Evolutionary conservation across 2,888 invertebrate species (phyloP), one percentile per base, ranked within the genome.

Genomic region (Drosophila falleni): DNA sequence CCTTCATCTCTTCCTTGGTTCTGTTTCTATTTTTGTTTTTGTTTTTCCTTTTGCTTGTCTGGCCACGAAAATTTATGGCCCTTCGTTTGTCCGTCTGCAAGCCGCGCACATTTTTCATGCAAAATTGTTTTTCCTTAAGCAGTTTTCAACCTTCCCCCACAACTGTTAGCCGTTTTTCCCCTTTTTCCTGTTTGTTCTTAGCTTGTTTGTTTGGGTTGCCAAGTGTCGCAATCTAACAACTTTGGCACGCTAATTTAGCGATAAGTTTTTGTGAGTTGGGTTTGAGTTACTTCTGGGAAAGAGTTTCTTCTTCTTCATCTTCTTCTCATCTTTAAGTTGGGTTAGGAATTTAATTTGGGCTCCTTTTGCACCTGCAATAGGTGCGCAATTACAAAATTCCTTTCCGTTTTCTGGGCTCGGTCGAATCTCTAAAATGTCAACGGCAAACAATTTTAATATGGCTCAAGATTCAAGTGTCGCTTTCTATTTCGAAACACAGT

Each of bases 91-190:
- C 71, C 80, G 80, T 80, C 78, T 83, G 73, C 62, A 73, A 70
- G 73, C 61, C 73, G 68, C 65, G 73, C 71, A 79, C 87, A 90
- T 90, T 90, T 90, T 80, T 89, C 90, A 86, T 88, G 80, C 81
- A 75, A 80, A 77, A 87, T 81, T 81, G 77, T 78, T 81, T 77
- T 76, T 73, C 65, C 71, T 49, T 49, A 53, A 60, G 72, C 81
- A 71, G 59, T 76, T 75, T 64, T 63, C 74, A 64, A 56, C 13
- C 55, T 29, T 3, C 10, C 1, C 23, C 60, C 51, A n/a, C 31
- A 31, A 31, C 31, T 9, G 31, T 31, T 31, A 10, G 31, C 50
- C 33, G 4, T 5, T 10, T 3, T 6, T 2, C 16, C 46, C 41
- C 41, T 26, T n/a, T 42, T 13, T 29, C 29, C 31, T 53, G 59